A percentile compares a stretch with the other conserved stretches of the same genome.
These are phyloP conservation scores for Morus bassanus DNA, from an alignment of 2,797 vertebrate genomes.

Conservation along the genomic window DNA sequence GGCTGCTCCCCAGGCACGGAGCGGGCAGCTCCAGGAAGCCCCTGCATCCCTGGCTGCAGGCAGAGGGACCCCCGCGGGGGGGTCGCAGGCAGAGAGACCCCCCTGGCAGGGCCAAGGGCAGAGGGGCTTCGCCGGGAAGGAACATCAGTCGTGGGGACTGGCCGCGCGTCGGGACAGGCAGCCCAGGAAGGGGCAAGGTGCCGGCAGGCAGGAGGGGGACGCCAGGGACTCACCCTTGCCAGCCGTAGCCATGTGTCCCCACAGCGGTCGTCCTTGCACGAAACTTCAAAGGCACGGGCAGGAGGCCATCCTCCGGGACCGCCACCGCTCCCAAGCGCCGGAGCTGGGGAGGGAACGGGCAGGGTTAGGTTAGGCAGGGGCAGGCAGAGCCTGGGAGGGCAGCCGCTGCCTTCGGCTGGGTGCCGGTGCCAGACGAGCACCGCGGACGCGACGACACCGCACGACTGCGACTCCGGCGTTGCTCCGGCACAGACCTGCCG, in stretches of 20 bases:
- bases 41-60: not conserved
- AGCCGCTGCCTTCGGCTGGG: not conserved
- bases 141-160: not conserved
- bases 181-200: not conserved
- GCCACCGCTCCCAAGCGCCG: not conserved
- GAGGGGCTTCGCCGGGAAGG: not conserved
- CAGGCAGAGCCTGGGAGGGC: not conserved
- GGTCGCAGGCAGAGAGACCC: not conserved
- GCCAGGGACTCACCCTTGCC: constrained; percentile 51
- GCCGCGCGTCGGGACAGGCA: not conserved
- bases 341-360: not conserved
- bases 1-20: too few relatives aligned
- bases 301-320: not conserved
- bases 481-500: not conserved
- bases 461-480: not conserved
- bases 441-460: not conserved
- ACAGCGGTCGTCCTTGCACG: not conserved
- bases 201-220: not conserved
- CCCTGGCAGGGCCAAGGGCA: not conserved
- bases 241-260: constrained; percentile 56
- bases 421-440: not conserved
- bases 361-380: not conserved
- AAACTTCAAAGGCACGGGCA: not conserved
- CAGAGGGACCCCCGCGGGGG: not conserved
- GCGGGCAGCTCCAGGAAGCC: not conserved